phyloP scores from a whole-genome alignment of 2,888 invertebrate species.

The Crepidodera aurea region DNA sequence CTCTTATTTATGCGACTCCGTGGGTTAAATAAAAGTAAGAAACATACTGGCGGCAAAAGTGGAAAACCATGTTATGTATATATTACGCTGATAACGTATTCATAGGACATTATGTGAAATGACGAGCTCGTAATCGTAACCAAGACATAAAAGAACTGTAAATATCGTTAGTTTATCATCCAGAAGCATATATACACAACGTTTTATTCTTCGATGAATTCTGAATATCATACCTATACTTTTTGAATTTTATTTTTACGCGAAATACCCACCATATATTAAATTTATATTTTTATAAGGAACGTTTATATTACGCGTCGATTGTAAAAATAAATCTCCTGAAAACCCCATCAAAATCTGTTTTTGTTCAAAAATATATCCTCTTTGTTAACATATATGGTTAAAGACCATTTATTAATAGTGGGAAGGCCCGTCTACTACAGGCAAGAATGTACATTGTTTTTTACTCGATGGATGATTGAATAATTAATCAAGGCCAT shows the following conservation, averaged over 20 bases:
- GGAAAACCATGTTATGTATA: slow-evolving; percentile 54
- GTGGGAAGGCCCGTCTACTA: too few relatives aligned
- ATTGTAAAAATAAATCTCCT: too few relatives aligned
- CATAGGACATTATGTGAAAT: slow-evolving; percentile 57
- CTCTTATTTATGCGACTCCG: neutral
- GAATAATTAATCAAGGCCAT: too few relatives aligned
- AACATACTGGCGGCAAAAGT: slow-evolving; percentile 46
- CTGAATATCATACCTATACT: slow-evolving; percentile 11
- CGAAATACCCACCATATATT: neutral
- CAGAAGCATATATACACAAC: slow-evolving; percentile 42
- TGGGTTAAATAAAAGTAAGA: neutral
- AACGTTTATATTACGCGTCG: too few relatives aligned
- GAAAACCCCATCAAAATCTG: too few relatives aligned
- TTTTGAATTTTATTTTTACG: slow-evolving; percentile 7
- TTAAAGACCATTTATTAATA: too few relatives aligned
- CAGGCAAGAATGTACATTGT: too few relatives aligned
- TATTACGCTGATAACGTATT: slow-evolving; percentile 54
- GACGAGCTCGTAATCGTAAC: slow-evolving; percentile 57
- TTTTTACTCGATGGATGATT: too few relatives aligned
- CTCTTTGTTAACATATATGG: too few relatives aligned
- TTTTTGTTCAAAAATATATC: too few relatives aligned
- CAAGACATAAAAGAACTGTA: slow-evolving; percentile 58
- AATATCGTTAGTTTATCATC: slow-evolving; percentile 53
- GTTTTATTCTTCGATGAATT: slow-evolving; percentile 17
- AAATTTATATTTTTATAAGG: neutral